Percentiles rank a stretch among this genome's conserved stretches.
phyloP scores from a whole-genome alignment of 2,113 vertebrate species.

The Protobothrops mucrosquamatus region DNA sequence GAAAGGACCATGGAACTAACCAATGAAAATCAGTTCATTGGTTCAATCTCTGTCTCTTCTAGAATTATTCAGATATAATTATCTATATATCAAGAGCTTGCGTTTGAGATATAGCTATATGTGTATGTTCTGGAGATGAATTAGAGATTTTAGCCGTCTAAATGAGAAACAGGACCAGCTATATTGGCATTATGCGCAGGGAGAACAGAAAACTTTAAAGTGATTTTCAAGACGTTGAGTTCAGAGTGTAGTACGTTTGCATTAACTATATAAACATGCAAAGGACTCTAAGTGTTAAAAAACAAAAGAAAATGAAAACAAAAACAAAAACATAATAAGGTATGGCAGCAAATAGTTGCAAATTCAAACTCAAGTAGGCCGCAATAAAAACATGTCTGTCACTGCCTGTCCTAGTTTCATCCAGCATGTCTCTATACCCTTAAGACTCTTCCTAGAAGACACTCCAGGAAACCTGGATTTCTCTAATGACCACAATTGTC shows the following conservation, averaged over 20 bases:
- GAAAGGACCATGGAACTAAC: neutral
- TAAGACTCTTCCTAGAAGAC: neutral
- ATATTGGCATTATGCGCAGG: neutral
- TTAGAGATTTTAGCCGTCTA: neutral
- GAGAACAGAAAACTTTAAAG: neutral
- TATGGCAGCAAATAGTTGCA: neutral
- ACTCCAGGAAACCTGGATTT: neutral
- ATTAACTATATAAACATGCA: neutral
- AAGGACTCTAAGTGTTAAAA: neutral
- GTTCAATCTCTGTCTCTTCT: neutral
- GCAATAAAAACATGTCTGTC: neutral
- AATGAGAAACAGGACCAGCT: neutral
- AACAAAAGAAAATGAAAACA: neutral
- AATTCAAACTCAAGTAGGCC: neutral
- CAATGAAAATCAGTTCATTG: neutral
- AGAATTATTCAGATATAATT: neutral
- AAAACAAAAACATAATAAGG: neutral
- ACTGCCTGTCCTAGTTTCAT: neutral
- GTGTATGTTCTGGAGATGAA: neutral
- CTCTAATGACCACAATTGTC: neutral
- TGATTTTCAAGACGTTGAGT: neutral
- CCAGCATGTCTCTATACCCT: neutral
- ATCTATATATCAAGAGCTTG: neutral
- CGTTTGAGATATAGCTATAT: neutral
- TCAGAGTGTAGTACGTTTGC: neutral